These are phyloP conservation scores for Drosophila azteca DNA, from an alignment of 1,140 invertebrate species.

Conservation along the genomic window DNA sequence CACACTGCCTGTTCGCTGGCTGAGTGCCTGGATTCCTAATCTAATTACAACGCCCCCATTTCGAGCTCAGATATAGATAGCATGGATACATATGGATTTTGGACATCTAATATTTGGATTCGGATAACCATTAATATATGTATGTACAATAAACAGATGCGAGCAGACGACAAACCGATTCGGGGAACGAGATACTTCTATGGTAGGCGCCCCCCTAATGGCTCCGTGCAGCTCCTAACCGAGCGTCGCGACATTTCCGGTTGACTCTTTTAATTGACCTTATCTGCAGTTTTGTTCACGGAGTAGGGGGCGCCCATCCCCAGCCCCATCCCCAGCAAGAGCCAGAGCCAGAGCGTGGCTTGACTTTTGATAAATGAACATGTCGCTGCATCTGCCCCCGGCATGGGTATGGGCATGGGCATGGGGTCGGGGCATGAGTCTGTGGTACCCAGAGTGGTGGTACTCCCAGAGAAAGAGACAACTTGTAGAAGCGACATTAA, in stretches of 20 bases:
- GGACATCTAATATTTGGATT: slow-evolving; percentile 46
- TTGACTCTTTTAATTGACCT: slow-evolving; percentile 83
- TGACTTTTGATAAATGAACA: slow-evolving; percentile 81
- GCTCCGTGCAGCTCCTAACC: slow-evolving; percentile 34
- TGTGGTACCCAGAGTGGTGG: background rate
- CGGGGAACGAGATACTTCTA: slow-evolving; percentile 22
- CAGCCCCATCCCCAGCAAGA: background rate
- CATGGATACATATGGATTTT: slow-evolving; percentile 17
- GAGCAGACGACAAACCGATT: slow-evolving; percentile 24
- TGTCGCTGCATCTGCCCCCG: slow-evolving; percentile 49
- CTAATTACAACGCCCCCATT: slow-evolving; percentile 61
- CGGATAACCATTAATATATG: slow-evolving; percentile 48
- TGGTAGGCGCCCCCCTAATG: background rate
- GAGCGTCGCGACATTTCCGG: slow-evolving; percentile 81
- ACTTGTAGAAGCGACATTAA: slow-evolving; percentile 69
- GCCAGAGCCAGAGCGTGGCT: slow-evolving; percentile 61
- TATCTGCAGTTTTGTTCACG: slow-evolving; percentile 63
- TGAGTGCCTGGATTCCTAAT: slow-evolving; percentile 29
- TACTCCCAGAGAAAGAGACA: slow-evolving; percentile 48
- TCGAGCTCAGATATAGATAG: background rate
- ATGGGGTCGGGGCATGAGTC: background rate
- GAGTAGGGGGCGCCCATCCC: slow-evolving; percentile 10
- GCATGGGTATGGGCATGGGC: background rate
- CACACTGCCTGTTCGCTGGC: background rate
- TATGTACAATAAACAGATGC: background rate